A percentile compares a stretch with the other conserved stretches of the same genome.
These are phyloP conservation scores for Orchestia grillus DNA, from an alignment of 1,140 invertebrate genomes.

Conservation along the genomic window DNA sequence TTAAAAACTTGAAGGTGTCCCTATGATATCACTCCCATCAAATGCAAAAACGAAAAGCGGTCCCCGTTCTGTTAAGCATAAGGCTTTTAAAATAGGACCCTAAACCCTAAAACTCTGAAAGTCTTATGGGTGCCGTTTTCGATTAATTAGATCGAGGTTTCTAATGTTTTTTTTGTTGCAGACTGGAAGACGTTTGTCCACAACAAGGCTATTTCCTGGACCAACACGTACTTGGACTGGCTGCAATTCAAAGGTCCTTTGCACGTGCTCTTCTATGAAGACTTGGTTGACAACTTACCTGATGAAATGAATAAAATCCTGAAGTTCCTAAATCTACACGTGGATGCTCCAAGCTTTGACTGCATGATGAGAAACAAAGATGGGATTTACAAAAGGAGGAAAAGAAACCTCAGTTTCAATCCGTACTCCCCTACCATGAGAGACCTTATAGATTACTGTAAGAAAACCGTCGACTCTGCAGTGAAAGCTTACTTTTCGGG, in stretches of 20 bases:
- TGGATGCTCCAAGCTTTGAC: conserved; percentile 68
- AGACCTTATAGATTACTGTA: conserved; percentile 67
- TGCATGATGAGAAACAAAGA: conserved; percentile 73
- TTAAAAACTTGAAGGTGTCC: no score
- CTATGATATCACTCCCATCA: no score
- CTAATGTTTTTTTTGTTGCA: conserved; percentile 70
- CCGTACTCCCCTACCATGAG: conserved; percentile 79
- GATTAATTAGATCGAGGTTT: neutral
- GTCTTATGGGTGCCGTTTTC: no score
- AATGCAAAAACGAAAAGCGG: no score
- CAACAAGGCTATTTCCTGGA: conserved; percentile 79
- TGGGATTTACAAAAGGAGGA: conserved; percentile 80
- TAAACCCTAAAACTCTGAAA: no score
- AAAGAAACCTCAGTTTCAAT: conserved; percentile 78
- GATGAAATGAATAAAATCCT: conserved; percentile 75
- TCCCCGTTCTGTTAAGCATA: no score
- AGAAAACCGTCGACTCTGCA: conserved; percentile 60
- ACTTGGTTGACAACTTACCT: conserved; percentile 77
- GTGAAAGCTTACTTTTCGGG: conserved; percentile 60
- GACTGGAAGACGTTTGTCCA: conserved; percentile 81
- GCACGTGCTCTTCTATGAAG: conserved; percentile 81
- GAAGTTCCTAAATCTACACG: conserved; percentile 74
- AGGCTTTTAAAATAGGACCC: no score
- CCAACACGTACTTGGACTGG: conserved; percentile 79
- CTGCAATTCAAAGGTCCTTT: conserved; percentile 79